A percentile compares a stretch with the other conserved stretches of the same genome.
Conservation (phyloP, 1,140 invertebrate genomes). For the Camponotus pennsylvanicus region DNA sequence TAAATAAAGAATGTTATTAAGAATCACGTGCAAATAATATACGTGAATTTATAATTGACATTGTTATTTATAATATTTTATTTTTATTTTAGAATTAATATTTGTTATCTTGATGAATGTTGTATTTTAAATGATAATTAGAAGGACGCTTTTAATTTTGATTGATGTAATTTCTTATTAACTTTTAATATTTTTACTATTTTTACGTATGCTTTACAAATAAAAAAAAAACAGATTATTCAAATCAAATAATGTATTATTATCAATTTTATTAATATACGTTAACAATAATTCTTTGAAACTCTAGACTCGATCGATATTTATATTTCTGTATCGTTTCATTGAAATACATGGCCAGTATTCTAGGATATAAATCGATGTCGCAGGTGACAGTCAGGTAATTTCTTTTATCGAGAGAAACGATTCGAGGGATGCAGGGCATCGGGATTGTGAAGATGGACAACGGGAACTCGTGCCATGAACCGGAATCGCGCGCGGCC, state of each 20-base stretch:
- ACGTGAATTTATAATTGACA: background rate
- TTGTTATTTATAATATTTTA: background rate
- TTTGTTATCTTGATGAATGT: too few relatives aligned
- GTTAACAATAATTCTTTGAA: background rate
- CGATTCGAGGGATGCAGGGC: background rate
- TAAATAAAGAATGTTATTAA: background rate
- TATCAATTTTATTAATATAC: background rate
- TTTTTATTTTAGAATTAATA: slow-evolving; percentile 10
- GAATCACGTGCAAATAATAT: too few relatives aligned
- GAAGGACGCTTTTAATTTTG: background rate
- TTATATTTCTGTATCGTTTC: slow-evolving; percentile 35
- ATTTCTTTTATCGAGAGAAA: slow-evolving; percentile 39
- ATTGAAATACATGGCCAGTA: slow-evolving; percentile 38
- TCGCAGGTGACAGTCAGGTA: slow-evolving; percentile 32
- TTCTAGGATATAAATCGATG: slow-evolving; percentile 54
- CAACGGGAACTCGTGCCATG: slow-evolving; percentile 30
- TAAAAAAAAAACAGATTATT: background rate
- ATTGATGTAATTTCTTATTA: background rate
- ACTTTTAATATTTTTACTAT: background rate
- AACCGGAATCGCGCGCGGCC: slow-evolving; percentile 42
- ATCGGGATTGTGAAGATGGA: slow-evolving; percentile 33
- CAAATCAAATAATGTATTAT: background rate
- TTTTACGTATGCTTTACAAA: background rate
- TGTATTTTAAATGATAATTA: too few relatives aligned
- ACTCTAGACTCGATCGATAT: background rate